phyloP scores from a whole-genome alignment of 2,888 invertebrate genomes.

The Drosophila robusta region DNA sequence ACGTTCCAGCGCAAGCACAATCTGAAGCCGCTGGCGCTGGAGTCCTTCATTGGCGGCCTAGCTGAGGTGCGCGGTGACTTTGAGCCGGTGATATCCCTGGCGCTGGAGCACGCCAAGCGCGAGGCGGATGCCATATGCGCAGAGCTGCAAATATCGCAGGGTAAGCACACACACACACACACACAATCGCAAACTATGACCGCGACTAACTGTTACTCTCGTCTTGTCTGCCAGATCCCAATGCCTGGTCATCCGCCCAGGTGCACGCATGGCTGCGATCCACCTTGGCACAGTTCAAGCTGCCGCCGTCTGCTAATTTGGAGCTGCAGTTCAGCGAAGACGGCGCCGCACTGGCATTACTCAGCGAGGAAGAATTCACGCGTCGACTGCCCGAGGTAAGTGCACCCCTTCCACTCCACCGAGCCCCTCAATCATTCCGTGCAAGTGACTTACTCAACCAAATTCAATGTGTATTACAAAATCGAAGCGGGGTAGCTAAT shows the following conservation, averaged over 20 bases:
- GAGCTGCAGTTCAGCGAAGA: slow-evolving; percentile 92
- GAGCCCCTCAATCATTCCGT: background rate
- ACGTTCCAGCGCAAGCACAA: slow-evolving; percentile 94
- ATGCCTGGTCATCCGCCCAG: slow-evolving; percentile 93
- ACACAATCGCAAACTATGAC: background rate
- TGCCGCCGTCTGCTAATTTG: slow-evolving; percentile 90
- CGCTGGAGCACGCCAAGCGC: slow-evolving; percentile 93
- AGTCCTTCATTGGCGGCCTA: slow-evolving; percentile 86
- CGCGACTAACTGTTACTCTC: background rate
- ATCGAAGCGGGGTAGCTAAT: slow-evolving; percentile 38
- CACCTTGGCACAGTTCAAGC: slow-evolving; percentile 92
- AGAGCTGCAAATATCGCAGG: slow-evolving; percentile 94
- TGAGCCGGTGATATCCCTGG: slow-evolving; percentile 93
- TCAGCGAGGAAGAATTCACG: slow-evolving; percentile 94
- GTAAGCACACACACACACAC: slow-evolving; percentile 86
- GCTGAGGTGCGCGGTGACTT: slow-evolving; percentile 90
- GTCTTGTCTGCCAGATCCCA: slow-evolving; percentile 89
- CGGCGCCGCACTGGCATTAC: slow-evolving; percentile 90
- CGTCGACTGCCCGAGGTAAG: slow-evolving; percentile 92
- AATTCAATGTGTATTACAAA: slow-evolving; percentile 66
- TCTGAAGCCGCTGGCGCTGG: slow-evolving; percentile 91
- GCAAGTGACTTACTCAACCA: slow-evolving; percentile 51
- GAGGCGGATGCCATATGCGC: slow-evolving; percentile 94
- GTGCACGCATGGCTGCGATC: slow-evolving; percentile 96
- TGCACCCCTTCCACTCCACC: background rate